Base-by-base conservation (phyloP, 2,888 invertebrate genomes). In the Heliconius ismenius region DNA sequence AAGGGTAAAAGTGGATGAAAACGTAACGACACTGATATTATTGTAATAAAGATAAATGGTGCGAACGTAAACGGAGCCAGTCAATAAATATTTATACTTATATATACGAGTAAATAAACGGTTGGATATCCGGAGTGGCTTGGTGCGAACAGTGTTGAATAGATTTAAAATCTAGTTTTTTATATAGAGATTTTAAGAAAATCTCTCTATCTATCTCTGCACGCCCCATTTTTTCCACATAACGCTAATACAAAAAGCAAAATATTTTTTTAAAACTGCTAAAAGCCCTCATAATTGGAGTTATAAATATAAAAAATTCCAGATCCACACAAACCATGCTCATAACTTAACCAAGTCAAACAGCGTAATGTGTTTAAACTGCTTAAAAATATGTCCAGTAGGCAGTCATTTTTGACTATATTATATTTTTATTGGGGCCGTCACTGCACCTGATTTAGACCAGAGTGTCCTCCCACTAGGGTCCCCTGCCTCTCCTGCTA, bases 1-100 rank as follows among this genome's bases (percentile, higher is more conserved):
- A 73, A 73, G 62, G 62, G 62, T 62, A 73, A 43, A 62, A 62
- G 39, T 73, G 62, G 73, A 62, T 62, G 62, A 62, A 70, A 70
- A 26, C 54, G 69, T 70, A 32, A 54, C 70, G 70, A 70, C 70
- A 70, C 70, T 36, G 70, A 70, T 70, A 70, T 70, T 70, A 58
- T 70, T 70, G 70, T 70, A 70, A 70, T 70, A 70, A 70, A 70
- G 70, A 58, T 70, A 70, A 70, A 70, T 70, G 70, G 70, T 32
- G 54, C n/a, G 70, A 70, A 70, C 70, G n/a, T 58, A 70, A 70
- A 58, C 70, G 70, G n/a, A 15, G 58, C 9, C 32, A 36, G 54
- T 70, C 54, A 70, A 58, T 70, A 70, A 70, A 70, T 70, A 70
- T 70, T 70, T 58, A 70, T 70, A 28, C 54, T 36, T 11, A n/a